Percentiles rank a stretch among this genome's conserved stretches.
These are phyloP conservation scores for Diorhabda carinulata DNA, from an alignment of 1,140 invertebrate species.

Conservation along the genomic window DNA sequence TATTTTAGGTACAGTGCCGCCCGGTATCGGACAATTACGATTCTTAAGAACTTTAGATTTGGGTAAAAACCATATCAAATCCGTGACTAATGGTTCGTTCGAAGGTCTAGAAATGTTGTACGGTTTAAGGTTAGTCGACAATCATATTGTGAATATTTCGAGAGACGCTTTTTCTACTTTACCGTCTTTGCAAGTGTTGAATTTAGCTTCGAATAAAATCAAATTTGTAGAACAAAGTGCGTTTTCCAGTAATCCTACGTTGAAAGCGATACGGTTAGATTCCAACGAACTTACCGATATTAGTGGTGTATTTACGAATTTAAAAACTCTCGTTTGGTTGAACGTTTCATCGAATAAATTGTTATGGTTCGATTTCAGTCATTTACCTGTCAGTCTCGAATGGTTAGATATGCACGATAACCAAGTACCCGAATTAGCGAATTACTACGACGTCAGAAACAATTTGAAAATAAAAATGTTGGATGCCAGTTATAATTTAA, in stretches of 20 bases:
- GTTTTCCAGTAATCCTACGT: slow-evolving; percentile 61
- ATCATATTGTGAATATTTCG: slow-evolving; percentile 62
- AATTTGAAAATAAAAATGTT: slow-evolving; percentile 68
- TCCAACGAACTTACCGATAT: slow-evolving; percentile 63
- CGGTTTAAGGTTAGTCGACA: slow-evolving; percentile 63
- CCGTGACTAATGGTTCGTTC: slow-evolving; percentile 58
- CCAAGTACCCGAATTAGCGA: slow-evolving; percentile 61
- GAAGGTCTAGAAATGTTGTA: slow-evolving; percentile 60
- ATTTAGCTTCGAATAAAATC: slow-evolving; percentile 66
- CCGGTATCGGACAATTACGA: slow-evolving; percentile 62
- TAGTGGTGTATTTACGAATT: slow-evolving; percentile 61
- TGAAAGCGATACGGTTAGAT: slow-evolving; percentile 65
- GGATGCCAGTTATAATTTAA: slow-evolving; percentile 70
- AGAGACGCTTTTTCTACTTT: slow-evolving; percentile 64
- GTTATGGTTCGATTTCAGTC: slow-evolving; percentile 63
- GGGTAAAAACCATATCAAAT: slow-evolving; percentile 70
- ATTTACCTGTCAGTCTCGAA: slow-evolving; percentile 63
- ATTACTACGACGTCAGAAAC: slow-evolving; percentile 59
- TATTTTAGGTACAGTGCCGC: slow-evolving; percentile 64
- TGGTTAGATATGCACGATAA: slow-evolving; percentile 70
- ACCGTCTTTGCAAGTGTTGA: slow-evolving; percentile 62
- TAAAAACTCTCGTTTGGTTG: slow-evolving; percentile 64
- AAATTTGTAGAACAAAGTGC: slow-evolving; percentile 60
- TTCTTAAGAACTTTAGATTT: slow-evolving; percentile 72
- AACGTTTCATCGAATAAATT: slow-evolving; percentile 69